Base-by-base conservation (phyloP, 53 echinoderm and acorn worm species). In the Zoroaster sp. region DNA sequence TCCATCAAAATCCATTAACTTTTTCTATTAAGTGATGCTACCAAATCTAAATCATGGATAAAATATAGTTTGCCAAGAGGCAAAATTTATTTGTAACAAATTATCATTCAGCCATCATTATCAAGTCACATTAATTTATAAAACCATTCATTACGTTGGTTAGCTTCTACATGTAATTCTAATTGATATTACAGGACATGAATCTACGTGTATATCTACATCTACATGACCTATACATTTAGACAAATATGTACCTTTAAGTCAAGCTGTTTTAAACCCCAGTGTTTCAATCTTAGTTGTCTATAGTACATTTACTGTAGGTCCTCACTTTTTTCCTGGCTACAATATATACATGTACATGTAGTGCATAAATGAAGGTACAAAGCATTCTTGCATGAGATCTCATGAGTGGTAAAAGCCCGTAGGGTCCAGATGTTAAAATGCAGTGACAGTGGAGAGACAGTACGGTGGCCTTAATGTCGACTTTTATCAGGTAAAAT, bases 311-410 rank as follows among this genome's bases (percentile, higher is more conserved):
- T 20, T 55, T 78, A 37, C 38, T 38, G 31, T 45, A 75, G 55
- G 78, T 35, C 35, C 36, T 43, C 35, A 53, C 45, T 55, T 78
- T 34, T 53, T 54, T 37, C 55, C 46, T 21, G 21, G 78, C 78
- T 73, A 21, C 36, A 37, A 59, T 36, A 78, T 51, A 78, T 55
- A 54, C 31, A 20, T 54, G 59, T 20, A 55, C 78, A n/a, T n/a
- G n/a, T n/a, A n/a, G n/a, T 78, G 83, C 83, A 69, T 89, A 54
- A 72, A 73, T 80, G 90, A 89, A 78, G 37, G 90, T 73, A 89
- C 42, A 74, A 74, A 81, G 90, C 90, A 82, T 80, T 89, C 90
- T 89, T 81, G 90, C 90, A 82, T 89, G 90, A 82, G 90, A 89
- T 82, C 73, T 89, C 82, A 89, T 82, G 82, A 81, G 82, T 73